Evolutionary conservation across 2,113 vertebrate species (phyloP).

Genomic region (Erpornis zantholeuca): DNA sequence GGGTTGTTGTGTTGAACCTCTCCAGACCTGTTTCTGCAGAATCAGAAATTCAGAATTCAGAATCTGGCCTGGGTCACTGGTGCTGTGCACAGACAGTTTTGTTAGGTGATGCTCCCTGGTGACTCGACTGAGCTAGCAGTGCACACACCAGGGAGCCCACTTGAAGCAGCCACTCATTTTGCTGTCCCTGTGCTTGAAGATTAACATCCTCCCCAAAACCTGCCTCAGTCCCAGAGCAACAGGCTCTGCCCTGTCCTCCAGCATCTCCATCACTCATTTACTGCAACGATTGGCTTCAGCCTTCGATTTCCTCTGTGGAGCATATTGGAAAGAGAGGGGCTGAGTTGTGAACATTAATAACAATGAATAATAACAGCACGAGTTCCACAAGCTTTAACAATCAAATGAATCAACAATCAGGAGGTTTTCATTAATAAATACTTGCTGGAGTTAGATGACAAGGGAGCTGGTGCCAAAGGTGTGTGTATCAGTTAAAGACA

Average conservation of each 20-base stretch:
- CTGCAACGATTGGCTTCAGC: constrained; percentile 14
- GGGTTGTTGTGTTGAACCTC: background rate
- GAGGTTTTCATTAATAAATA: constrained; percentile 26
- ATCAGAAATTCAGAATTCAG: too few species aligned
- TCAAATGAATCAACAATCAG: constrained; percentile 40
- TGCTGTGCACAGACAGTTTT: background rate
- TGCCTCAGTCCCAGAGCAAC: background rate
- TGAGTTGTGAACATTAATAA: constrained; percentile 52
- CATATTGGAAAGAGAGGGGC: constrained; percentile 30
- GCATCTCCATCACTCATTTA: constrained; percentile 23
- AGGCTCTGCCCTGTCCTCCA: background rate
- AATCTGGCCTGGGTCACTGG: background rate
- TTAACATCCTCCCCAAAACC: background rate
- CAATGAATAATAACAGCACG: constrained; percentile 25
- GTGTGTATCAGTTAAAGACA: background rate
- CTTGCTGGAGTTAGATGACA: background rate
- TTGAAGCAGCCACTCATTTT: background rate
- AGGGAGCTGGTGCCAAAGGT: background rate
- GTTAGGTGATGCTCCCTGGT: background rate
- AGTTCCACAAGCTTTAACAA: constrained; percentile 51
- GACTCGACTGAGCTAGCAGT: background rate
- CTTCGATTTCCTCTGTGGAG: constrained; percentile 47
- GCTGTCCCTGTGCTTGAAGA: background rate
- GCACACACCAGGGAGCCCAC: background rate
- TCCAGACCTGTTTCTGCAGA: background rate